Conservation (phyloP, 2,888 invertebrate genomes). For the Leptinotarsa haldemani region DNA sequence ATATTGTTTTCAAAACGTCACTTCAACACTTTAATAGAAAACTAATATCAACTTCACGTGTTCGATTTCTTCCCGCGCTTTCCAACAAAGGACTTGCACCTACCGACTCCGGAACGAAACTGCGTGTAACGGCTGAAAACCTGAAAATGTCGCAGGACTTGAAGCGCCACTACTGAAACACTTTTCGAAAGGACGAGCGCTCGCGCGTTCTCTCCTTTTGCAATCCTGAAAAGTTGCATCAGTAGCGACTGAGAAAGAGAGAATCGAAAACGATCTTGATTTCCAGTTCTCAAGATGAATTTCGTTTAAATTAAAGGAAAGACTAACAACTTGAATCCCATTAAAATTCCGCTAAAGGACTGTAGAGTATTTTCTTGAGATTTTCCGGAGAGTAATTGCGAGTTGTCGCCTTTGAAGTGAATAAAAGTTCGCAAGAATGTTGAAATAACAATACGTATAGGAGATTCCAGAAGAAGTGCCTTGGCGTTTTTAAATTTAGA, state of each 20-base stretch:
- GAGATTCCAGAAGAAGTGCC: too few species aligned
- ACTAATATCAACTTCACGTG: conserved; percentile 2
- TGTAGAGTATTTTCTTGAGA: neutral
- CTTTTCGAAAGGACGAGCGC: conserved; percentile 7
- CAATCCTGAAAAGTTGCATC: neutral
- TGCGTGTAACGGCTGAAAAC: conserved; percentile 13
- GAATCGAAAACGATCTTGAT: neutral
- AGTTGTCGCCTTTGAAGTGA: too few species aligned
- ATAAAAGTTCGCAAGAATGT: too few species aligned
- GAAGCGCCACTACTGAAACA: conserved; percentile 5
- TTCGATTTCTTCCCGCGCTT: neutral
- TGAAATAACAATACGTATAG: too few species aligned
- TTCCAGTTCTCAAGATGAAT: neutral
- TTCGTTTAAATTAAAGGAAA: neutral
- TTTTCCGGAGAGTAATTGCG: neutral
- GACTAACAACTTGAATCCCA: neutral
- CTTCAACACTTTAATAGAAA: neutral
- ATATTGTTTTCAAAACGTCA: neutral
- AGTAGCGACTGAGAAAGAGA: neutral
- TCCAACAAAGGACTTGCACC: neutral
- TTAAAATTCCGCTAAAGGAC: neutral
- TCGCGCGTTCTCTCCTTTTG: neutral
- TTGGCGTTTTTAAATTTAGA: too few species aligned
- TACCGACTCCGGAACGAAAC: neutral
- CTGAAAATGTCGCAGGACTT: conserved; percentile 19